Evolutionary conservation across 1,140 invertebrate species (phyloP).

Genomic region (Leptopilina clavipes): DNA sequence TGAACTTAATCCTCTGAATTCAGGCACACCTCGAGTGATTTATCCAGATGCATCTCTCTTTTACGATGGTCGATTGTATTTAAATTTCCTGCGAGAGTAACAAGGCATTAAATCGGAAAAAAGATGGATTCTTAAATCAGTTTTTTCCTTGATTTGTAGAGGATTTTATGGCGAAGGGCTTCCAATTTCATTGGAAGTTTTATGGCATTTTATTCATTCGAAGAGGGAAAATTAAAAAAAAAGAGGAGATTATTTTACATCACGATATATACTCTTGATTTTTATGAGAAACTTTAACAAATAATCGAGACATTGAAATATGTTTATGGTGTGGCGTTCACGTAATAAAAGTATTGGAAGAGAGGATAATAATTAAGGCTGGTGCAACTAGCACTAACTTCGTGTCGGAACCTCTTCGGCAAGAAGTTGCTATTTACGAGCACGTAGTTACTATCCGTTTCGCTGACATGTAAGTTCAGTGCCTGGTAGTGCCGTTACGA

Average conservation of each 20-base stretch:
- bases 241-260: not conserved
- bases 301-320: not conserved
- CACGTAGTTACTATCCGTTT: slow-evolving; percentile 30
- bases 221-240: not conserved
- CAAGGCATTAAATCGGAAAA: slow-evolving; percentile 15
- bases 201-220: not conserved
- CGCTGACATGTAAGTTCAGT: slow-evolving; percentile 30
- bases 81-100: slow-evolving; percentile 7
- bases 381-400: not conserved
- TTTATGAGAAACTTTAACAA: not conserved
- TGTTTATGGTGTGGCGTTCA: slow-evolving; percentile 5
- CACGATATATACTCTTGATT: not conserved
- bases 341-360: not conserved
- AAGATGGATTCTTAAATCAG: not conserved
- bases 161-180: not conserved
- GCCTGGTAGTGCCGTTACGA: slow-evolving; percentile 32
- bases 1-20: slow-evolving; percentile 11
- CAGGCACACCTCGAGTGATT: slow-evolving; percentile 2
- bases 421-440: slow-evolving; percentile 26
- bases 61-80: slow-evolving; percentile 22
- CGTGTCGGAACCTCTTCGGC: not conserved
- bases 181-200: not conserved
- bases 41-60: slow-evolving; percentile 13
- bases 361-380: not conserved
- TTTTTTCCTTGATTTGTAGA: not conserved